Evolutionary conservation across 2,888 invertebrate species (phyloP).

Genomic region (Xestia rhomboidea): DNA sequence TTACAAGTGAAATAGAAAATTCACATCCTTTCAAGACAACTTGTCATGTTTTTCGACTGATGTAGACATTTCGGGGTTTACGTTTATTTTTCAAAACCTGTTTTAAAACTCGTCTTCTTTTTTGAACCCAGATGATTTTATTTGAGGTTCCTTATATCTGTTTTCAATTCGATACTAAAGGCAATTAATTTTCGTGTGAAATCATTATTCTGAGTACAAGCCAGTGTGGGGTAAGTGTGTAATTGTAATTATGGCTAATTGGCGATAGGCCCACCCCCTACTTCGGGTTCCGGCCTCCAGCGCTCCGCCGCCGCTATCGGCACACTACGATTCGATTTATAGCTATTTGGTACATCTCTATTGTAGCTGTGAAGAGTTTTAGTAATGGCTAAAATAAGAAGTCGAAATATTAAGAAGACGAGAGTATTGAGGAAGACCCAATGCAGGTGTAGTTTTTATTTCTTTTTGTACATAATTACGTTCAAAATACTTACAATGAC

Average conservation of each 20-base stretch:
- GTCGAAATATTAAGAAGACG: neutral
- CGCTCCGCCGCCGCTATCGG: conserved; percentile 17
- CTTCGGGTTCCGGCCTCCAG: conserved; percentile 25
- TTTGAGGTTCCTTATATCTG: neutral
- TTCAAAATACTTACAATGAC: neutral
- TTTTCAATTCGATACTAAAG: neutral
- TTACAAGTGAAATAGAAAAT: neutral
- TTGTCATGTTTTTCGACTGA: neutral
- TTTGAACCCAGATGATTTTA: neutral
- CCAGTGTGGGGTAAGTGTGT: conserved; percentile 33
- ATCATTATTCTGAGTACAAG: conserved; percentile 5
- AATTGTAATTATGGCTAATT: conserved; percentile 46
- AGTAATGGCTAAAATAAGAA: too few relatives aligned
- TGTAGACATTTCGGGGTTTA: neutral
- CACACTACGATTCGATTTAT: conserved; percentile 29
- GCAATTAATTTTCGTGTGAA: neutral
- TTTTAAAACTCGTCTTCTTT: neutral
- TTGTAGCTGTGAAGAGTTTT: conserved; percentile 8
- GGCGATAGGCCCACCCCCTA: conserved; percentile 38
- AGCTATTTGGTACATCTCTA: conserved; percentile 15
- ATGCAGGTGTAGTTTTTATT: neutral
- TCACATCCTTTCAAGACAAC: neutral
- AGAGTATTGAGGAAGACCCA: too few relatives aligned
- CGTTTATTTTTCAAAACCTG: neutral
- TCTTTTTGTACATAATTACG: neutral